A percentile compares a stretch with the other conserved stretches of the same genome.
phyloP scores from a whole-genome alignment of 2,888 invertebrate species.

The Artemia sp. region DNA sequence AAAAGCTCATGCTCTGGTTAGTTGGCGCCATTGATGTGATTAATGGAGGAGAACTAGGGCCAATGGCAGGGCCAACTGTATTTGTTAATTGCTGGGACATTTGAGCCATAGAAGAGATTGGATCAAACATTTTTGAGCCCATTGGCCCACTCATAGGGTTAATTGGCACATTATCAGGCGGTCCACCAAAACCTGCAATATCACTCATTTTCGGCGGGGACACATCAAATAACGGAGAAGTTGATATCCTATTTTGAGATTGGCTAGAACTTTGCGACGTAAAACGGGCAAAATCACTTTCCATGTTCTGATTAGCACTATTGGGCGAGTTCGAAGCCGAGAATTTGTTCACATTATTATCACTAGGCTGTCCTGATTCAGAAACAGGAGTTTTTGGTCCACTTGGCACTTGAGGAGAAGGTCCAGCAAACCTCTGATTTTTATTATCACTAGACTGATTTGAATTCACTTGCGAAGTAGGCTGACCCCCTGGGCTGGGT shows the following conservation, averaged over 20 bases:
- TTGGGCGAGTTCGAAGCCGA: slow-evolving; percentile 27
- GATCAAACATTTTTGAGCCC: slow-evolving; percentile 49
- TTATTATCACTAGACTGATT: slow-evolving; percentile 23
- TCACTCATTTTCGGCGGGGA: slow-evolving; percentile 28
- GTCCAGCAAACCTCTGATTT: slow-evolving; percentile 28
- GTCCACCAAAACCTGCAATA: slow-evolving; percentile 20
- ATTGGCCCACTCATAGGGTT: slow-evolving; percentile 27
- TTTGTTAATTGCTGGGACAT: slow-evolving; percentile 84
- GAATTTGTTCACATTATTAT: slow-evolving; percentile 23
- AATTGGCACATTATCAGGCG: slow-evolving; percentile 32
- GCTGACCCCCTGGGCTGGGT: slow-evolving; percentile 32
- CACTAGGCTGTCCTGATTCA: slow-evolving; percentile 26
- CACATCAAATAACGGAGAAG: slow-evolving; percentile 26
- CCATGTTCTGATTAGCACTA: slow-evolving; percentile 25
- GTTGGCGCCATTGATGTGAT: slow-evolving; percentile 33
- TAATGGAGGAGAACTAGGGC: slow-evolving; percentile 30
- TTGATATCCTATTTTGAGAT: slow-evolving; percentile 24
- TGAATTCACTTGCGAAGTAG: slow-evolving; percentile 23
- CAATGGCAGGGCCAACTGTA: slow-evolving; percentile 22
- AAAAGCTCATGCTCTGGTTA: slow-evolving; percentile 15
- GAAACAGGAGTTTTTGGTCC: slow-evolving; percentile 29
- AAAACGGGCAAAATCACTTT: slow-evolving; percentile 24
- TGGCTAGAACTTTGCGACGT: slow-evolving; percentile 28
- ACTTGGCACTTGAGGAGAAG: slow-evolving; percentile 27
- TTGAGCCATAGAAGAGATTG: slow-evolving; percentile 78